These are phyloP conservation scores for Onychomys leucogaster DNA, from an alignment of 2,797 vertebrate genomes.

Conservation along the genomic window DNA sequence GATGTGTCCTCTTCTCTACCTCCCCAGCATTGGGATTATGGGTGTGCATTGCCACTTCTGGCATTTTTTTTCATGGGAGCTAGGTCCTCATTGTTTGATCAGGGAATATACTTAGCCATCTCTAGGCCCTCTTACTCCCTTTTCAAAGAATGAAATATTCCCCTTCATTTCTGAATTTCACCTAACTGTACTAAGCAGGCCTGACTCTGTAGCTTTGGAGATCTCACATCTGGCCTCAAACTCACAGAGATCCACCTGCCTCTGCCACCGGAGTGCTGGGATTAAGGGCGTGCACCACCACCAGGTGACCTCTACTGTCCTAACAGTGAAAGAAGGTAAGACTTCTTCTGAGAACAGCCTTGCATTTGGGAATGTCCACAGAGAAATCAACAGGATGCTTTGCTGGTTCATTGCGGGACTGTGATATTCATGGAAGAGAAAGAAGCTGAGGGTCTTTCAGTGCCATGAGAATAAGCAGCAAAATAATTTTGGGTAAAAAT, in stretches of 20 bases:
- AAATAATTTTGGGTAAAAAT: background rate
- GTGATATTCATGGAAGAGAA: background rate
- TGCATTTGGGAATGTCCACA: background rate
- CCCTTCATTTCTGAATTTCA: conserved; percentile 19
- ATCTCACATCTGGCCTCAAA: background rate
- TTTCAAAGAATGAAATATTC: background rate
- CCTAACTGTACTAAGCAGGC: background rate
- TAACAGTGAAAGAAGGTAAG: background rate
- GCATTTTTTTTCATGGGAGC: background rate
- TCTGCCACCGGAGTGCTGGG: too few species aligned
- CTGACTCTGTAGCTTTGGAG: background rate
- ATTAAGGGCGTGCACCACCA: too few species aligned
- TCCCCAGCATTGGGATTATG: background rate
- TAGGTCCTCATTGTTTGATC: background rate
- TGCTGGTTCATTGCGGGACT: background rate
- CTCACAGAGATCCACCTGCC: too few species aligned
- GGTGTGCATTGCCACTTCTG: background rate
- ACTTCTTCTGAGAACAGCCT: background rate
- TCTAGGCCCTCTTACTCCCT: background rate
- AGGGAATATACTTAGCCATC: background rate
- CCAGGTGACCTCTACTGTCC: background rate
- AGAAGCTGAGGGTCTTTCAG: background rate
- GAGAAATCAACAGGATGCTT: background rate
- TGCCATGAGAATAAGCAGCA: background rate
- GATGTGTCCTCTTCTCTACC: background rate